These are phyloP conservation scores for Quadroppia sp. DNA, from an alignment of 2,888 invertebrate species.

Conservation along the genomic window DNA sequence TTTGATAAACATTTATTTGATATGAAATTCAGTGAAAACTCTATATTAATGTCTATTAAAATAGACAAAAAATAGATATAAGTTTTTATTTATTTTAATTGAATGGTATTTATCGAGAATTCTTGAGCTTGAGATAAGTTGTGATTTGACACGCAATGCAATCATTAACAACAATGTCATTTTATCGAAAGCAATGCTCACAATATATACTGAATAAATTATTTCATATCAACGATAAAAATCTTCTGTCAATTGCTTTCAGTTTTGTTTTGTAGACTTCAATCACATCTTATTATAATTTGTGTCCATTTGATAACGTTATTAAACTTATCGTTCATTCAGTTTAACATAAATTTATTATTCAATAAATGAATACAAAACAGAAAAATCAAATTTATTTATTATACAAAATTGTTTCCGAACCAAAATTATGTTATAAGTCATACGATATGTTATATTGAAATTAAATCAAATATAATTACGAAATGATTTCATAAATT, in stretches of 20 bases:
- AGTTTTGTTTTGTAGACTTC: background rate
- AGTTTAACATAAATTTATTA: too few species aligned
- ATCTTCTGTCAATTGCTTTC: conserved; percentile 9
- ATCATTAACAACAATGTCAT: background rate
- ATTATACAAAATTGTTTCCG: too few species aligned
- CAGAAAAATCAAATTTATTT: too few species aligned
- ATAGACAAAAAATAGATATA: background rate
- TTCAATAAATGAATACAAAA: too few species aligned
- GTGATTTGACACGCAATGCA: background rate
- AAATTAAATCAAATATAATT: too few species aligned
- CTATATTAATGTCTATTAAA: background rate
- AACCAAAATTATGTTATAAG: too few species aligned
- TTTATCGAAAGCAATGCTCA: background rate
- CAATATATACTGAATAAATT: background rate
- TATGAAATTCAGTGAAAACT: background rate
- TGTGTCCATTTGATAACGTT: background rate
- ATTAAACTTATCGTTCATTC: too few species aligned
- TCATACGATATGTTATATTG: too few species aligned
- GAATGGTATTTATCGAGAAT: background rate
- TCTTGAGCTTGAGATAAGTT: background rate
- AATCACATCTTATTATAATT: background rate
- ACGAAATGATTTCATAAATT: too few species aligned
- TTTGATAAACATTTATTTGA: background rate
- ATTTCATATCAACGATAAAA: background rate
- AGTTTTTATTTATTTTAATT: background rate